Base-by-base conservation (phyloP, 1,140 invertebrate genomes). In the Metaphire vulgaris region DNA sequence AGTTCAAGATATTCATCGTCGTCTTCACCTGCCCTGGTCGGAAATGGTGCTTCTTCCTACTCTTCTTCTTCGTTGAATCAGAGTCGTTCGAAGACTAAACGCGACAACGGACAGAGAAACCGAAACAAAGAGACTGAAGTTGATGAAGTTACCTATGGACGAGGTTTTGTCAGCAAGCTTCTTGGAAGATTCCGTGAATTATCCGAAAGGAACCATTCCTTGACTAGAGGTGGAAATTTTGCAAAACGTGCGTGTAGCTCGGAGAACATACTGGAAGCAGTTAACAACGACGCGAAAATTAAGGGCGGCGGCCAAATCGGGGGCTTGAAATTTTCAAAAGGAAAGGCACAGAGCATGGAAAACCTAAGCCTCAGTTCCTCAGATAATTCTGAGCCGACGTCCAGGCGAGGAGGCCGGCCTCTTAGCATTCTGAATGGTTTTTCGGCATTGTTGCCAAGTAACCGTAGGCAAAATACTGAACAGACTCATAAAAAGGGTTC, bases 151-250 rank as follows among this genome's bases (percentile, higher is more conserved):
- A 79, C 79, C 21, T 82, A 83, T 30, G 81, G 81, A 29, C 82
- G 82, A 26, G 84, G 84, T 21, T 84, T 85, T 81, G 84, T 85
- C 31, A 79, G 83, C 74, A 84, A 83, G 77, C 77, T 84, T 26
- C 74, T 82, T 56, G 80, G 80, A 70, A 83, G 82, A 77, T 85
- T 84, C 79, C 72, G 81, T 64, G 78, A 80, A 30, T 75, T 83
- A 74, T 78, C 64, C 76, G 75, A 70, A 80, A 68, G 79, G 77
- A 70, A 80, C 80, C n/a, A 76, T 79, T 21, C 32, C 74, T 64
- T 31, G 29, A 16, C n/a, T 70, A 2, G 69, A 74, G 26, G 67
- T 41, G 33, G 65, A 28, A 74, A 26, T 66, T 69, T 31, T 28
- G 71, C 80, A 64, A 81, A 81, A 77, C 75, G 80, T 16, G 80